phyloP scores from a whole-genome alignment of 2,113 vertebrate genomes.

The Mus musculus region GRCm39 chr14:107278501-107279000 shows the following conservation, averaged over 20 bases:
- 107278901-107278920: neutral
- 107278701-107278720: slow-evolving; percentile 47
- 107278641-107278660: slow-evolving; percentile 3
- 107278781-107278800: slow-evolving; percentile 29
- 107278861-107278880: neutral
- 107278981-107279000: too few relatives aligned
- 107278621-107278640: slow-evolving; percentile 51
- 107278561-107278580: slow-evolving; percentile 67
- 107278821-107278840: neutral
- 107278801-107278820: neutral
- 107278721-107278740: slow-evolving; percentile 25
- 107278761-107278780: slow-evolving; percentile 9
- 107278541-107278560: slow-evolving; percentile 73
- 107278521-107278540: slow-evolving; percentile 79
- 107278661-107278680: slow-evolving; percentile 51
- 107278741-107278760: neutral
- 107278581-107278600: slow-evolving; percentile 54
- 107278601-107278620: slow-evolving; percentile 69
- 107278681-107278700: slow-evolving; percentile 58
- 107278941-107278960: neutral
- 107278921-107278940: neutral
- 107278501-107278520: slow-evolving; percentile 78
- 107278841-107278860: neutral
- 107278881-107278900: neutral
- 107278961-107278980: neutral